Percentiles rank a stretch among this genome's conserved stretches.
phyloP scores from a whole-genome alignment of 1,140 invertebrate species.

The Leptinotarsa defecta region DNA sequence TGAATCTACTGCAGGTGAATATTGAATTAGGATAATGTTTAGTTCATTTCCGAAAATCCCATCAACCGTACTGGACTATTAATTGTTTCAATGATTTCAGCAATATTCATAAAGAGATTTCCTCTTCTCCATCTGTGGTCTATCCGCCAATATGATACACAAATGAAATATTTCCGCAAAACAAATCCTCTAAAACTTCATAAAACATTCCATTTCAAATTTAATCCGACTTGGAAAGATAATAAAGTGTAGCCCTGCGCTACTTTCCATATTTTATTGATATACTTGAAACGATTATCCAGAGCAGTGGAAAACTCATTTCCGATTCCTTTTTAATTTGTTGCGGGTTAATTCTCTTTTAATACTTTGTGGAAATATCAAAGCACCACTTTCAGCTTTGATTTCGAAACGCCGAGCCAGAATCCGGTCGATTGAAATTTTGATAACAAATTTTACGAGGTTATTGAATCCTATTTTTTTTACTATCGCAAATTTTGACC shows the following conservation, averaged over 20 bases:
- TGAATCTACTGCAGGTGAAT: too few relatives aligned
- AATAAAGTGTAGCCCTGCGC: slow-evolving; percentile 2
- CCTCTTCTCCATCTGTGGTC: not conserved
- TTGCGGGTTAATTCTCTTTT: slow-evolving; percentile 18
- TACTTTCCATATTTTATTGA: slow-evolving; percentile 9
- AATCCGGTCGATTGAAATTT: not conserved
- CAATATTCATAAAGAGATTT: not conserved
- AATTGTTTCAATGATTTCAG: too few relatives aligned
- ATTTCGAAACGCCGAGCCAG: not conserved
- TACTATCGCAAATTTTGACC: too few relatives aligned
- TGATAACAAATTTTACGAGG: too few relatives aligned
- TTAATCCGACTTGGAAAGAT: slow-evolving; percentile 8
- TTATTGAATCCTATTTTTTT: too few relatives aligned
- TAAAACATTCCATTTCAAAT: slow-evolving; percentile 3
- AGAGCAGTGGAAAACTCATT: slow-evolving; percentile 17
- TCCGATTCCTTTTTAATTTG: slow-evolving; percentile 15
- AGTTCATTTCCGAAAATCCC: too few relatives aligned
- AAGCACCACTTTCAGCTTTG: not conserved
- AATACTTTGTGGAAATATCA: slow-evolving; percentile 17
- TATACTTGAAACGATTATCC: slow-evolving; percentile 8
- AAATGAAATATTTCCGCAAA: slow-evolving; percentile 6
- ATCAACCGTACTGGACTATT: too few relatives aligned
- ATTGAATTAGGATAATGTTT: too few relatives aligned
- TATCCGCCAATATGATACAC: not conserved
- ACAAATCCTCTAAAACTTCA: not conserved